Base-by-base conservation (phyloP, 2,113 vertebrate genomes). In the Channa maculata region DNA sequence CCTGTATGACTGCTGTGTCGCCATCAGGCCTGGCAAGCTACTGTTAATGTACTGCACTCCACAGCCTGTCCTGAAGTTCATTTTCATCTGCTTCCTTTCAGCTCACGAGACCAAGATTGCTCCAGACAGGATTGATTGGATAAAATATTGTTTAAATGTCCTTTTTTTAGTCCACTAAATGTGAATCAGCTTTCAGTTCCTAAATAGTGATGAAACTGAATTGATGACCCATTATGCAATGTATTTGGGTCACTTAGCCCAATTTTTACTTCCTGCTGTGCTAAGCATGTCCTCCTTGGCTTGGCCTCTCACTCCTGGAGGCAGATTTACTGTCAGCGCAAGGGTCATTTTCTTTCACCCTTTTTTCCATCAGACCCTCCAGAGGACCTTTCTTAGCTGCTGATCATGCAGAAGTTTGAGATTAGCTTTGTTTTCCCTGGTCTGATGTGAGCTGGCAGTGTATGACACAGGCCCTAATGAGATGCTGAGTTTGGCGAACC, bases 381-480 rank as follows among this genome's bases (percentile, higher is more conserved):
- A 86, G 83, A 84, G 69, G 67, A 64, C 73, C 51, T 15, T 70
- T 91, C 13, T 75, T 70, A 76, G 75, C 65, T 77, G 62, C 61
- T 80, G 49, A 77, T 49, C 71, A 61, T 7, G 61, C 79, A 77
- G 44, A 75, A 75, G 55, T 60, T 65, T 68, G 54, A 83, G 58
- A 82, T 85, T 72, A 77, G 72, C 58, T 15, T 62, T 80, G 63
- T 85, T 88, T 90, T 89, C 46, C 68, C 71, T 77, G 76, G 72
- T 77, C 77, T 89, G 81, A 66, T 74, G 84, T 81, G 80, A 84
- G 82, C 80, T 75, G 80, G 88, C 82, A 82, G 64, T 43, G 82
- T 71, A 70, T 79, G 80, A 88, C 85, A 68, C 70, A 51, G 64
- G 78, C 65, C 60, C 79, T 86, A 88, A 91, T 86, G 85, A 87